Percentiles rank a stretch among this genome's conserved stretches.
These are phyloP conservation scores for Ophion obscuratus DNA, from an alignment of 2,888 invertebrate genomes.

Conservation along the genomic window DNA sequence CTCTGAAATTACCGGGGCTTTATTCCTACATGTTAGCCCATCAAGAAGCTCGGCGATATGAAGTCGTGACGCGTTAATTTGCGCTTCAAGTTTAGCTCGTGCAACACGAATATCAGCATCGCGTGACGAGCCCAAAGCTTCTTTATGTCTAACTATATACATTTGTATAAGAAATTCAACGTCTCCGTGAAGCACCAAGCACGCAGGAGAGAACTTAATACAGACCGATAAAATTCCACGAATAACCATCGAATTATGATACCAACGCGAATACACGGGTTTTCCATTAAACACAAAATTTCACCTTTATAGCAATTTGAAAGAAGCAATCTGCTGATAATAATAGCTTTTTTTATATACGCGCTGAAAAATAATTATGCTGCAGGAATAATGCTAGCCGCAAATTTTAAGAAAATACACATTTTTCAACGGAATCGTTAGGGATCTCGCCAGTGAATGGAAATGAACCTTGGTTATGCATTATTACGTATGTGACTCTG, in stretches of 20 bases:
- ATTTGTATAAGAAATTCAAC: constrained; percentile 61
- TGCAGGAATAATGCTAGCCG: too few relatives aligned
- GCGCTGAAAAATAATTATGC: background rate
- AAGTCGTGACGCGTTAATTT: constrained; percentile 80
- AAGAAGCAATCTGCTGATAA: background rate
- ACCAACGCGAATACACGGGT: background rate
- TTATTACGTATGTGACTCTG: too few relatives aligned
- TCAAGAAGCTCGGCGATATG: constrained; percentile 71
- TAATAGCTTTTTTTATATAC: background rate
- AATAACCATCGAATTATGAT: constrained; percentile 31
- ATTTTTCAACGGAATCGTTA: too few relatives aligned
- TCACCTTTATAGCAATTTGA: background rate
- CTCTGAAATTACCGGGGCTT: constrained; percentile 7
- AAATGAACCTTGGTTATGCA: too few relatives aligned
- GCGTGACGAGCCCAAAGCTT: constrained; percentile 73
- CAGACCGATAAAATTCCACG: constrained; percentile 56
- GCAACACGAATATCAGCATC: constrained; percentile 70
- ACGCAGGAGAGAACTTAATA: constrained; percentile 70
- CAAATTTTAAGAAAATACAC: too few relatives aligned
- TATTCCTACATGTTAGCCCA: constrained; percentile 55
- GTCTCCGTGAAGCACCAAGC: constrained; percentile 71
- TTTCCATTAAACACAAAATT: constrained; percentile 7
- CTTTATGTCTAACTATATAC: constrained; percentile 2
- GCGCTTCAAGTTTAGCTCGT: constrained; percentile 70
- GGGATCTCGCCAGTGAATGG: too few relatives aligned